Evolutionary conservation across 2,888 invertebrate genomes (phyloP).

Genomic region (Drosophila falleni): DNA sequence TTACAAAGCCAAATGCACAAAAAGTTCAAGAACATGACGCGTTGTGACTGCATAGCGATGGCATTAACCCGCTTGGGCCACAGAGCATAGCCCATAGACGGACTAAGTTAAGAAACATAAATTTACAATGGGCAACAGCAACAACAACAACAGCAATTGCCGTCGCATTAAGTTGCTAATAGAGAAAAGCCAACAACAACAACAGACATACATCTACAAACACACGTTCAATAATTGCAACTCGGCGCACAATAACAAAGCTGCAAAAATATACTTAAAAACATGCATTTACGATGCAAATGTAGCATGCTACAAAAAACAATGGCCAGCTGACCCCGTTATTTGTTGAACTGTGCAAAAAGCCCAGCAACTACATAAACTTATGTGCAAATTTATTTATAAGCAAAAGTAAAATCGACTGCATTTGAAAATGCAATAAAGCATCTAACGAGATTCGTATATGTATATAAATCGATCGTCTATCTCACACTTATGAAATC

Average conservation of each 20-base stretch:
- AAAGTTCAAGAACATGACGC: constrained; percentile 72
- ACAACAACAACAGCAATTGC: constrained; percentile 27
- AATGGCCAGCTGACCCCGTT: constrained; percentile 75
- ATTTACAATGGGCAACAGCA: constrained; percentile 51
- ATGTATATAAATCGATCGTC: background rate
- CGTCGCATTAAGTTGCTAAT: constrained; percentile 48
- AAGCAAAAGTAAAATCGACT: constrained; percentile 49
- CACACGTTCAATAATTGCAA: constrained; percentile 60
- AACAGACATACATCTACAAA: background rate
- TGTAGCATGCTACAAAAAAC: constrained; percentile 66
- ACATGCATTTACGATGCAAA: constrained; percentile 55
- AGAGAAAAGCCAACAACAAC: constrained; percentile 46
- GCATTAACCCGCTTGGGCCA: constrained; percentile 75
- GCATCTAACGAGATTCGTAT: constrained; percentile 33
- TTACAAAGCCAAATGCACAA: constrained; percentile 54
- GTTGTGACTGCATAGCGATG: constrained; percentile 49
- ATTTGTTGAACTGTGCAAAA: constrained; percentile 75
- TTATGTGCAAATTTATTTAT: constrained; percentile 9
- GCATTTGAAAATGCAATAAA: constrained; percentile 57
- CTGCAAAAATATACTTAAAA: constrained; percentile 53
- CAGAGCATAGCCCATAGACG: constrained; percentile 49
- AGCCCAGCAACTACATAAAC: constrained; percentile 18
- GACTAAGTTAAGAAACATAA: constrained; percentile 47
- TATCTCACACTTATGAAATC: constrained; percentile 36
- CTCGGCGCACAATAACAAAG: constrained; percentile 21